These are phyloP conservation scores for Chromoteleia sp. DNA, from an alignment of 2,888 invertebrate species.

Conservation along the genomic window DNA sequence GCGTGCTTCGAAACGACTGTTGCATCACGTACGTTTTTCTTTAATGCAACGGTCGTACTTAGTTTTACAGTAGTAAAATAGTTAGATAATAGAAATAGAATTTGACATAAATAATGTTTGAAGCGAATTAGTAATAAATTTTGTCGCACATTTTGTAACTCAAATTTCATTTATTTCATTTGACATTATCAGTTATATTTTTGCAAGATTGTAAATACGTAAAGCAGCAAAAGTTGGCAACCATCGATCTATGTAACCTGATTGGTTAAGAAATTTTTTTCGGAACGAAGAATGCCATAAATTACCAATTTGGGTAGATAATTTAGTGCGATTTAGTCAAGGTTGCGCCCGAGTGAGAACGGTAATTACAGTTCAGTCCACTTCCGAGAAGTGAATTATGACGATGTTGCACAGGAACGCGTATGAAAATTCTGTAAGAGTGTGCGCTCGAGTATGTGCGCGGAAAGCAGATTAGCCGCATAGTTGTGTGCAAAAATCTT, in stretches of 20 bases:
- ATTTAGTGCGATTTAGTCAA: slow-evolving; percentile 69
- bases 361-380: slow-evolving; percentile 72
- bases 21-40: too few species aligned
- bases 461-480: slow-evolving; percentile 38
- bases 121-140: too few species aligned
- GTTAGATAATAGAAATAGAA: too few species aligned
- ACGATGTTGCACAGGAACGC: slow-evolving; percentile 70
- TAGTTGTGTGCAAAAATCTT: slow-evolving; percentile 55
- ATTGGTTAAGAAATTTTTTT: slow-evolving; percentile 37
- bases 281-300: slow-evolving; percentile 55
- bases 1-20: too few species aligned
- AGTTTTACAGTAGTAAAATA: too few species aligned
- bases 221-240: slow-evolving; percentile 2
- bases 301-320: slow-evolving; percentile 75
- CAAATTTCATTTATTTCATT: too few species aligned
- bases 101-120: too few species aligned
- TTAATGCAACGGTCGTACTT: too few species aligned
- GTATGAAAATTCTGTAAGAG: slow-evolving; percentile 55
- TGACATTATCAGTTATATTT: too few species aligned
- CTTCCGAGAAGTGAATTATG: slow-evolving; percentile 77
- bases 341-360: slow-evolving; percentile 65
- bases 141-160: too few species aligned
- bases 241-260: slow-evolving; percentile 6
- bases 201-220: too few species aligned
- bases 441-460: slow-evolving; percentile 33